Conservation (phyloP, 2,888 invertebrate species). For the Patella ulyssiponensis region DNA sequence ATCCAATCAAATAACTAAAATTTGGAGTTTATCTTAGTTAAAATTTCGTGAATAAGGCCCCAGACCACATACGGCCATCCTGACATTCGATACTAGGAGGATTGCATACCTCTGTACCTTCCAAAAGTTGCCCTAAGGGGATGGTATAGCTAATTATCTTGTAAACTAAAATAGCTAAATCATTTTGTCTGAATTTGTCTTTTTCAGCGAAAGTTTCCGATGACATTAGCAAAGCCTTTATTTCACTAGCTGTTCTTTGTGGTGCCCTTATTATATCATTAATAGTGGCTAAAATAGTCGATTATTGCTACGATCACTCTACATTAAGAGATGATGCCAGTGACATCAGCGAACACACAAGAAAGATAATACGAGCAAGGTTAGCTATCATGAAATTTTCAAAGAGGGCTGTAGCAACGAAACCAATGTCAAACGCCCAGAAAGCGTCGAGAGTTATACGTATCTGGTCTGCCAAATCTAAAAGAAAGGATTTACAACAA, state of each 20-base stretch:
- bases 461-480: slow-evolving; percentile 12
- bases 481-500: not conserved
- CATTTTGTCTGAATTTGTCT: too few species aligned
- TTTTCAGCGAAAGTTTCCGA: not conserved
- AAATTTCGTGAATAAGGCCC: too few species aligned
- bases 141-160: too few species aligned
- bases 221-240: slow-evolving; percentile 34
- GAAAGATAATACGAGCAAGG: slow-evolving; percentile 44
- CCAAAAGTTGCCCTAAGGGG: too few species aligned
- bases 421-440: not conserved
- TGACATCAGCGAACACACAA: slow-evolving; percentile 57
- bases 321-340: slow-evolving; percentile 54
- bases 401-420: slow-evolving; percentile 23
- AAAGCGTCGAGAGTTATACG: not conserved
- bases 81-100: too few species aligned
- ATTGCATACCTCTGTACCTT: too few species aligned
- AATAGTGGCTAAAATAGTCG: slow-evolving; percentile 54
- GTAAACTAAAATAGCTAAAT: too few species aligned
- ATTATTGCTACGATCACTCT: slow-evolving; percentile 49
- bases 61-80: too few species aligned
- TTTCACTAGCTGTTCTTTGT: slow-evolving; percentile 42
- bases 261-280: slow-evolving; percentile 52
- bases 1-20: too few species aligned
- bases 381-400: slow-evolving; percentile 43
- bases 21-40: too few species aligned